phyloP scores from a whole-genome alignment of 1,140 invertebrate genomes.

The Caenorhabditis briggsae region DNA sequence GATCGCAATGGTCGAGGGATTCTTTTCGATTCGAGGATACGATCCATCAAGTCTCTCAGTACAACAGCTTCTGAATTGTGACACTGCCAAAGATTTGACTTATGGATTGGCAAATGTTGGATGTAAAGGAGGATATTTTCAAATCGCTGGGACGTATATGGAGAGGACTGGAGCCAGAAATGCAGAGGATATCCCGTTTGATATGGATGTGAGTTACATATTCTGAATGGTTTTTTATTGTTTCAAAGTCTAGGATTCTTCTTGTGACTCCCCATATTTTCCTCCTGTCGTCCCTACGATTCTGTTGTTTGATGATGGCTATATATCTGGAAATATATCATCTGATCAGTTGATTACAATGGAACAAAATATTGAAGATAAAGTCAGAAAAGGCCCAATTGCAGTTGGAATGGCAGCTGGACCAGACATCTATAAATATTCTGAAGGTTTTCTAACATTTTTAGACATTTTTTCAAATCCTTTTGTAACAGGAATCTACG shows the following conservation, averaged over 20 bases:
- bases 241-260: neutral
- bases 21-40: constrained; percentile 35
- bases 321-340: constrained; percentile 14
- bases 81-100: constrained; percentile 1
- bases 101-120: constrained; percentile 56
- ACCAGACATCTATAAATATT: constrained; percentile 35
- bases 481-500: constrained; percentile 30
- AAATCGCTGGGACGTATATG: constrained; percentile 49
- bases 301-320: constrained; percentile 34
- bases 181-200: constrained; percentile 24
- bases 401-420: constrained; percentile 55
- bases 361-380: constrained; percentile 59
- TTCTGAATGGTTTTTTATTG: neutral
- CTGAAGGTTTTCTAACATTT: neutral
- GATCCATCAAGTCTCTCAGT: constrained; percentile 48
- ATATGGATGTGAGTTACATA: neutral
- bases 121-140: constrained; percentile 58
- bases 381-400: constrained; percentile 46
- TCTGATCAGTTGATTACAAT: neutral
- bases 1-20: constrained; percentile 57
- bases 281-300: constrained; percentile 19
- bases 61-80: constrained; percentile 60
- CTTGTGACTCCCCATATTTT: neutral
- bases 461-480: neutral
- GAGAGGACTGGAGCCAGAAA: neutral